Evolutionary conservation across 2,888 invertebrate genomes (phyloP), one percentile per base, ranked within the genome.

Genomic region (Nomada fucata): DNA sequence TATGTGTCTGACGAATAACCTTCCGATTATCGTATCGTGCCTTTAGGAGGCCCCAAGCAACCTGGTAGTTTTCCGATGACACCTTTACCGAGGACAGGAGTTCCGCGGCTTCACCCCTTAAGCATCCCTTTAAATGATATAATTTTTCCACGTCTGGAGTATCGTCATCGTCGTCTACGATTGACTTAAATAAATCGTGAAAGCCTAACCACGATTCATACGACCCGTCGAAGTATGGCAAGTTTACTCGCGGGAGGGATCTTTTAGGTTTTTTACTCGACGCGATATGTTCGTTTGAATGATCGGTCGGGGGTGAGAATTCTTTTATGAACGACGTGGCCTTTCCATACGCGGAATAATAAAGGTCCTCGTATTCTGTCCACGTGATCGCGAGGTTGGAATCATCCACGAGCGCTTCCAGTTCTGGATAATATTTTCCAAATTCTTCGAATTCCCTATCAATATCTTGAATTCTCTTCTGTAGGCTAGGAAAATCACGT

Each of bases 161-260:
- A 0, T 64, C 50, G 1, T 50, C 18, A 2, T 65, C 52, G 18
- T 65, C 64, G 10, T 65, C 64, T 2, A 65, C 52, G 13, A 65
- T 26, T 9, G 64, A 65, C n/a, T 65, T 65, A 9, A 65, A 65
- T 2, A 65, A 5, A 18, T 65, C 52, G 18, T 52, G 64, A 65
- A 65, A 65, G 2, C 64, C 64, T 65, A 65, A 23, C 64, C 29
- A 65, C 0, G 64, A 50, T 29, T 65, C 52, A 61, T 44, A 61
- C 26, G 26, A 26, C 44, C n/a, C 26, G 26, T 61, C 3, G 61
- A 61, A 11, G 44, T 13, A 26, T 26, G 26, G 26, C 26, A 61
- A 61, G 20, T 44, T 61, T 11, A 61, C 20, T 13, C 61, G 61
- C 42, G 61, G 61, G 3, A 61, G 44, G 42, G 2, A 60, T 3